Conservation (phyloP, 1,140 invertebrate species). For the Agrypnia vestita region DNA sequence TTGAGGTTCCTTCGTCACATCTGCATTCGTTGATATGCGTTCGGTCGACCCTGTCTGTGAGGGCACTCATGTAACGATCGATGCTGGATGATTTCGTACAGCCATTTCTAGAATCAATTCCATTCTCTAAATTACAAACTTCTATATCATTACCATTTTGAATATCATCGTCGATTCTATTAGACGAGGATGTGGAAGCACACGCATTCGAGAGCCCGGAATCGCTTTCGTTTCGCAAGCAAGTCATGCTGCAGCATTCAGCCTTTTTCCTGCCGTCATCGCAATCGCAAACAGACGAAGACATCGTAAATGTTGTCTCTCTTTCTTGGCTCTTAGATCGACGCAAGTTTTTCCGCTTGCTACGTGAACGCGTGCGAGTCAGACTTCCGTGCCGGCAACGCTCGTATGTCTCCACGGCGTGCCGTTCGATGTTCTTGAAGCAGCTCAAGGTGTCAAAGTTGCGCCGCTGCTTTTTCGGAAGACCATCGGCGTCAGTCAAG, state of each 20-base stretch:
- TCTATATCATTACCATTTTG: constrained; percentile 44
- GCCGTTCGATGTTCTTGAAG: constrained; percentile 26
- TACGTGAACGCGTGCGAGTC: not conserved
- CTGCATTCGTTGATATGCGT: constrained; percentile 7
- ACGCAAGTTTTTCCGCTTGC: not conserved
- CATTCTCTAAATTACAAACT: not conserved
- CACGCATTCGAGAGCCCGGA: constrained; percentile 45
- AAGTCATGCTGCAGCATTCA: constrained; percentile 13
- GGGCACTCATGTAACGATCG: constrained; percentile 57
- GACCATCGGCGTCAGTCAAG: constrained; percentile 1
- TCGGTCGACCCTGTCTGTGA: constrained; percentile 40
- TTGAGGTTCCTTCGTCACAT: constrained; percentile 4
- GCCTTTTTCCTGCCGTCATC: not conserved
- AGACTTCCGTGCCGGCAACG: not conserved
- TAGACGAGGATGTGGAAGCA: constrained; percentile 4
- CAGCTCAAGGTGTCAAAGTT: constrained; percentile 47
- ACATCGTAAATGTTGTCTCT: constrained; percentile 40
- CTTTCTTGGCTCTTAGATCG: constrained; percentile 8
- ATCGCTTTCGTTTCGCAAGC: constrained; percentile 21
- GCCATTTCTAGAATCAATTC: not conserved
- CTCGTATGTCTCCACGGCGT: not conserved
- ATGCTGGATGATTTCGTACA: constrained; percentile 49
- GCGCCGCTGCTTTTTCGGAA: not conserved
- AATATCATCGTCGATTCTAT: constrained; percentile 23
- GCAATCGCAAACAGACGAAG: not conserved